Percentiles rank a stretch among this genome's conserved stretches.
These are phyloP conservation scores for Dryadula phaetusa DNA, from an alignment of 2,888 invertebrate species.

Conservation along the genomic window DNA sequence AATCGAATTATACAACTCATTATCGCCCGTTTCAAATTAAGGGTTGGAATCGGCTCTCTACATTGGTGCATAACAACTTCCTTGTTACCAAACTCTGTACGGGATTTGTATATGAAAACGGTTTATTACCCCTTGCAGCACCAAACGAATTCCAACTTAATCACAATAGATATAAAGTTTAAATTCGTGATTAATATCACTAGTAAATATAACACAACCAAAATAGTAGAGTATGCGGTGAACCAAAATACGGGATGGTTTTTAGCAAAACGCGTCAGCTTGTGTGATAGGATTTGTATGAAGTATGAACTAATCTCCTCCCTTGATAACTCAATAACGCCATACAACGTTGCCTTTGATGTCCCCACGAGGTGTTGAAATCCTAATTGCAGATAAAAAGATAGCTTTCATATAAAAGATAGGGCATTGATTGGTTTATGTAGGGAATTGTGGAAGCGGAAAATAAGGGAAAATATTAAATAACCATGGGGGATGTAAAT, in stretches of 20 bases:
- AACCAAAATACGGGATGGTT: constrained; percentile 80
- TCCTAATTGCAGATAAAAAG: constrained; percentile 84
- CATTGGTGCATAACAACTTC: constrained; percentile 79
- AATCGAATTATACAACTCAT: constrained; percentile 79
- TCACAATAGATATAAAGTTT: constrained; percentile 40
- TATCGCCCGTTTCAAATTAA: constrained; percentile 77
- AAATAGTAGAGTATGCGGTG: constrained; percentile 68
- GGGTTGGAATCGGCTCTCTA: constrained; percentile 77
- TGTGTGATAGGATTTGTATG: constrained; percentile 84
- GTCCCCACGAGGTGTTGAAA: constrained; percentile 75
- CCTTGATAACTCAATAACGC: constrained; percentile 83
- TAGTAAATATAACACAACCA: constrained; percentile 45
- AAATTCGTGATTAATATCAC: constrained; percentile 34
- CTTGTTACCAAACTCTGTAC: constrained; percentile 73
- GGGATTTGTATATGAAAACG: constrained; percentile 56
- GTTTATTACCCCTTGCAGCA: constrained; percentile 48
- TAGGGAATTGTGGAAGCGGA: constrained; percentile 29
- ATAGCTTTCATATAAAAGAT: constrained; percentile 71
- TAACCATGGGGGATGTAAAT: neutral
- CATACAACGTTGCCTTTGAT: constrained; percentile 83
- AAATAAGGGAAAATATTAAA: constrained; percentile 23
- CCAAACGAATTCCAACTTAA: constrained; percentile 47
- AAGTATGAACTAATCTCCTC: constrained; percentile 84
- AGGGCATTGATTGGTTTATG: constrained; percentile 45
- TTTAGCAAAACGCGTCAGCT: constrained; percentile 82